phyloP scores from a whole-genome alignment of 2,888 invertebrate genomes.

The Erebia ligea region DNA sequence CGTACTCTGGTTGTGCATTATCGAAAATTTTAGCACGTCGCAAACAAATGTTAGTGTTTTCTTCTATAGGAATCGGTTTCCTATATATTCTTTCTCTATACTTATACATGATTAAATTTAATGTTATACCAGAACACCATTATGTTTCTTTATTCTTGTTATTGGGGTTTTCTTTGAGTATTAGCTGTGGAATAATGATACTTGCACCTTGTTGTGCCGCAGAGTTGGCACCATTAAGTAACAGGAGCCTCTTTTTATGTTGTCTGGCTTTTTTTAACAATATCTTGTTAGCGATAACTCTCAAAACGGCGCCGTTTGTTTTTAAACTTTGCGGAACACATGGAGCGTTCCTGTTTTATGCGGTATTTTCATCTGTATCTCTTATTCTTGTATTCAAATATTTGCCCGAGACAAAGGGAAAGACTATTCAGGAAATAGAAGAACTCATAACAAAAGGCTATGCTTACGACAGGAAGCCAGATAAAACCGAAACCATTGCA shows the following conservation, averaged over 20 bases:
- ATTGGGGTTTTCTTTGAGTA: slow-evolving; percentile 25
- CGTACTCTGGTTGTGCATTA: slow-evolving; percentile 48
- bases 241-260: slow-evolving; percentile 52
- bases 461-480: not conserved
- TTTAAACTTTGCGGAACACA: slow-evolving; percentile 52
- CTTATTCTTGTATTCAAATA: slow-evolving; percentile 40
- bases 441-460: not conserved
- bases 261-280: slow-evolving; percentile 45
- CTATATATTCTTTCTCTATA: slow-evolving; percentile 19
- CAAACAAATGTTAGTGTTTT: slow-evolving; percentile 42
- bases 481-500: not conserved
- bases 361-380: slow-evolving; percentile 38
- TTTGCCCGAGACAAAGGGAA: slow-evolving; percentile 50
- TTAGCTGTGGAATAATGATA: slow-evolving; percentile 48
- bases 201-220: slow-evolving; percentile 46
- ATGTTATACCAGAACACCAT: slow-evolving; percentile 8
- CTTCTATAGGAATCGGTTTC: slow-evolving; percentile 3
- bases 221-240: slow-evolving; percentile 52
- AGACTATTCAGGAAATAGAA: slow-evolving; percentile 48
- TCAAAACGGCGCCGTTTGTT: slow-evolving; percentile 55
- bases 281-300: slow-evolving; percentile 51
- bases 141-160: slow-evolving; percentile 29
- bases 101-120: slow-evolving; percentile 21
- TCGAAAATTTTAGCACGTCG: slow-evolving; percentile 47
- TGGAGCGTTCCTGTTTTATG: slow-evolving; percentile 53